Conservation (phyloP, 2,888 invertebrate species). For the Athalia cordata region DNA sequence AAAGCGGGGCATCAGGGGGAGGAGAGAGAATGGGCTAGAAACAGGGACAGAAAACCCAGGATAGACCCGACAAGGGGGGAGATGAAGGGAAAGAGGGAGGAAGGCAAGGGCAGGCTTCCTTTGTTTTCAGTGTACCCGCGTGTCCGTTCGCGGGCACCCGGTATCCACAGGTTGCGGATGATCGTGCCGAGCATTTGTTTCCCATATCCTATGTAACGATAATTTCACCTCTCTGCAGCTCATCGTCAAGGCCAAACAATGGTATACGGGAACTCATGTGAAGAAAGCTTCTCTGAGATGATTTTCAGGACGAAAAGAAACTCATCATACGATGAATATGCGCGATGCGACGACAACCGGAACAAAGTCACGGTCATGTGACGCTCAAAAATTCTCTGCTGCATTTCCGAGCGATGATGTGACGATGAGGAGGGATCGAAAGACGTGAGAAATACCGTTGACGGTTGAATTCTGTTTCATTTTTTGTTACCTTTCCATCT, state of each 20-base stretch:
- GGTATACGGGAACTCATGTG: too few relatives aligned
- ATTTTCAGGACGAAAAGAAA: too few relatives aligned
- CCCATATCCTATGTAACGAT: too few relatives aligned
- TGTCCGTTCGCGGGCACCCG: background rate
- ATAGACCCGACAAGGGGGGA: background rate
- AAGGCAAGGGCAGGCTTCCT: constrained; percentile 45
- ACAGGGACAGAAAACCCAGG: constrained; percentile 41
- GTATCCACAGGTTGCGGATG: constrained; percentile 4
- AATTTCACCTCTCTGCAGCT: background rate
- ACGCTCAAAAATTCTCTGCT: too few relatives aligned
- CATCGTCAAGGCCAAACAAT: background rate
- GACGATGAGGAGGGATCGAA: too few relatives aligned
- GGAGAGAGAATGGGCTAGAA: constrained; percentile 40
- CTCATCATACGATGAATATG: too few relatives aligned
- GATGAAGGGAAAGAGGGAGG: too few relatives aligned
- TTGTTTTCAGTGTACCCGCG: constrained; percentile 37
- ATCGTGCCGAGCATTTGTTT: background rate
- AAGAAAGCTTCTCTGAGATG: background rate
- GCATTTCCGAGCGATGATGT: too few relatives aligned
- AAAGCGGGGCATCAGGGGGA: constrained; percentile 40
- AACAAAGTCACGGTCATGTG: too few relatives aligned
- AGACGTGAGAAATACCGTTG: background rate
- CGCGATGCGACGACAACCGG: too few relatives aligned
- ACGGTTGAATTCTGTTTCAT: background rate
- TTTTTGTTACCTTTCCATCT: background rate